Conservation (phyloP, 2,113 vertebrate genomes). For the Bubalus kerabau region DNA sequence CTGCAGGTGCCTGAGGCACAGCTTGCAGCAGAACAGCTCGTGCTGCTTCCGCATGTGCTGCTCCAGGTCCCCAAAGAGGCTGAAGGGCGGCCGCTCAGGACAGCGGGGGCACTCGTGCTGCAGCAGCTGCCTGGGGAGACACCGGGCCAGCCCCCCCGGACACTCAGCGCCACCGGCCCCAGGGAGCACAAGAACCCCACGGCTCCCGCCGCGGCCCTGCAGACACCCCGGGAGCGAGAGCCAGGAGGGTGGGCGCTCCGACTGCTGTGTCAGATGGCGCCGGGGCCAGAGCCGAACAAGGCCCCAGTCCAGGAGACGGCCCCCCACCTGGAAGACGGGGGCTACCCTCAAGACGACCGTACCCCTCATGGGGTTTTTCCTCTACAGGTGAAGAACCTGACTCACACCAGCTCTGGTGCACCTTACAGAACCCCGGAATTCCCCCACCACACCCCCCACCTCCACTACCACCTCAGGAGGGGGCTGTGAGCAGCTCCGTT, state of each 20-base stretch:
- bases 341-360: background rate
- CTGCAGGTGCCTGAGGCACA: conserved; percentile 95
- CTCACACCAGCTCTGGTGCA: background rate
- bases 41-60: conserved; percentile 98
- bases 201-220: accelerated
- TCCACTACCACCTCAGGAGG: background rate
- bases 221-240: background rate
- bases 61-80: conserved; percentile 92
- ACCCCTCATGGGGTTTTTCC: background rate
- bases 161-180: background rate
- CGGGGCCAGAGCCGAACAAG: background rate
- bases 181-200: background rate
- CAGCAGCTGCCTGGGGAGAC: conserved; percentile 87
- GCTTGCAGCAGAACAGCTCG: conserved; percentile 95
- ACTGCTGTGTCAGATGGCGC: background rate
- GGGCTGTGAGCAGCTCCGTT: background rate
- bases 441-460: too few species aligned
- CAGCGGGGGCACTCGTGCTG: conserved; percentile 90
- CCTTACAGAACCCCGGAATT: background rate
- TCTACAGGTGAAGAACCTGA: background rate
- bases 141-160: background rate
- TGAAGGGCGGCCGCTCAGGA: conserved; percentile 87
- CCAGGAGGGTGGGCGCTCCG: background rate
- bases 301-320: background rate
- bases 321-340: background rate